These are phyloP conservation scores for Drosophila mayri DNA, from an alignment of 1,140 invertebrate species.

Conservation along the genomic window DNA sequence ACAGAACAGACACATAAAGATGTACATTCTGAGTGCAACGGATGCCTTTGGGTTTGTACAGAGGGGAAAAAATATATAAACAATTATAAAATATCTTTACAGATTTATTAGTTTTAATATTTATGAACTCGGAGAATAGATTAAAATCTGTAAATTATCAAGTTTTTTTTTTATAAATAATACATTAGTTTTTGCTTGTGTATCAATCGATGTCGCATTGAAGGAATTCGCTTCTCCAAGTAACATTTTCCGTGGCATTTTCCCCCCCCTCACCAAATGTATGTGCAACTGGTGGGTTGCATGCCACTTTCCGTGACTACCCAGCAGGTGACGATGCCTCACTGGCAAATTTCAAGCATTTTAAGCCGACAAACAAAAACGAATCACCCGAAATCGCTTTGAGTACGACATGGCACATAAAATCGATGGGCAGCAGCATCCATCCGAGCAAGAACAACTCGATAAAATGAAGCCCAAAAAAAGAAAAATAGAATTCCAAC, in stretches of 20 bases:
- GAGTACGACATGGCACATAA: conserved; percentile 58
- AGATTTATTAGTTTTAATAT: neutral
- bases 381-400: conserved; percentile 57
- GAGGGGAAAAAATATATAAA: neutral
- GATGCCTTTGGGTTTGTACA: neutral
- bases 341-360: conserved; percentile 35
- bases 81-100: neutral
- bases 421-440: conserved; percentile 61
- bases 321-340: conserved; percentile 34
- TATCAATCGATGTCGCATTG: neutral
- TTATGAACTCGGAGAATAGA: neutral
- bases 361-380: conserved; percentile 49
- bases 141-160: neutral
- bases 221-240: conserved; percentile 34
- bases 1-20: conserved; percentile 28
- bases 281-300: conserved; percentile 73
- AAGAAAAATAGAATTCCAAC: conserved; percentile 57
- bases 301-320: conserved; percentile 30
- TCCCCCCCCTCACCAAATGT: neutral
- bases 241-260: conserved; percentile 3
- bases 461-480: conserved; percentile 20
- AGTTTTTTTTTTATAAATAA: too few relatives aligned
- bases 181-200: neutral
- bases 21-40: conserved; percentile 1
- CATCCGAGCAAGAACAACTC: conserved; percentile 25